Base-by-base conservation (phyloP, 1,140 invertebrate genomes). In the Drosophila lini region DNA sequence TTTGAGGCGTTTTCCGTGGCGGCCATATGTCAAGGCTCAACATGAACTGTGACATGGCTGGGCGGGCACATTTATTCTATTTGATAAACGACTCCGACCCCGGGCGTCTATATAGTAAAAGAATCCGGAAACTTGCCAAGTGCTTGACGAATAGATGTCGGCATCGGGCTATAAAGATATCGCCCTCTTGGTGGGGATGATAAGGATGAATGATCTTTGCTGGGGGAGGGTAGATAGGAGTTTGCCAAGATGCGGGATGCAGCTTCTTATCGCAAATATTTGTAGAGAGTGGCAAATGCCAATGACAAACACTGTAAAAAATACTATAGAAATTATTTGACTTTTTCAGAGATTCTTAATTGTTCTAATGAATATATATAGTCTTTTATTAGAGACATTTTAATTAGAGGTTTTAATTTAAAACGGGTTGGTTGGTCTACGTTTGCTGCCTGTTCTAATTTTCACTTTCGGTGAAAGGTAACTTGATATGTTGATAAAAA, bases 41-140 rank as follows among this genome's bases (percentile, higher is more conserved):
- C 67, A 73, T 74, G 84, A 88, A 81, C 84, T 84, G 55, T 75
- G 78, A 83, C 80, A 89, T 63, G 58, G 78, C 62, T 71, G 60
- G 73, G 64, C 63, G 61, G 70, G 52, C 64, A 65, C 74, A 81
- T 63, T 88, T 78, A 88, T 74, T 89, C 84, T 81, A 58, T 75
- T 89, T 88, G 84, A 89, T 61, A 55, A 65, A 84, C 74, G 77
- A 50, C 77, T 58, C 38, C 13, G 56, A 47, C 68, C 58, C 32
- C 9, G 42, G 36, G 31, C 16, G 62, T 57, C 71, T 65, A 57
- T 57, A 57, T 77, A 57, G 53, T 56, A 34, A 28, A 77, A 60
- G 71, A 59, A 57, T 56, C 50, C 59, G 67, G 58, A 50, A 50
- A 16, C 34, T 74, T 10, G 62, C 34, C 40, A 53, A 47, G 36